These are phyloP conservation scores for Tiliacea citrago DNA, from an alignment of 2,888 invertebrate genomes.

Conservation along the genomic window DNA sequence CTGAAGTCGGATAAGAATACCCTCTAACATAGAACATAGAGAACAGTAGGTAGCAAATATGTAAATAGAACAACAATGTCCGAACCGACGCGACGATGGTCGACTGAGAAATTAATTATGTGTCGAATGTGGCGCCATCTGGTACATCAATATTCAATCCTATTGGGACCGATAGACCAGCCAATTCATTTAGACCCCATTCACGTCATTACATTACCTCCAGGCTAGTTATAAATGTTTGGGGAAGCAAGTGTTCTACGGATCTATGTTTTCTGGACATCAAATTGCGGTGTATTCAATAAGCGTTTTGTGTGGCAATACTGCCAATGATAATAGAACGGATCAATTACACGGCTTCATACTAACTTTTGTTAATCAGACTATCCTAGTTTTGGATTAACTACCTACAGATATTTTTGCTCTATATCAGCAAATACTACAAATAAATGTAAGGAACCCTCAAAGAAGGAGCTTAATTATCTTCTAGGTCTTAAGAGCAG, in stretches of 20 bases:
- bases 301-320: conserved; percentile 63
- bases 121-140: conserved; percentile 86
- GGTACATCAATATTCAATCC: conserved; percentile 89
- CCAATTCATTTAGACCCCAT: conserved; percentile 70
- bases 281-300: conserved; percentile 62
- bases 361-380: conserved; percentile 41
- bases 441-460: not conserved
- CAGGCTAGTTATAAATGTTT: conserved; percentile 38
- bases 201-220: conserved; percentile 65
- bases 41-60: conserved; percentile 45
- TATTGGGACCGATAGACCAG: conserved; percentile 79
- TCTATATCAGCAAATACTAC: not conserved
- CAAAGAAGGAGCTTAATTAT: not conserved
- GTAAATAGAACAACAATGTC: conserved; percentile 65
- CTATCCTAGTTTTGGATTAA: not conserved
- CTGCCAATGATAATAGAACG: conserved; percentile 49
- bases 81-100: conserved; percentile 70
- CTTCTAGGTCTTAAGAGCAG: too few relatives aligned
- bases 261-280: conserved; percentile 55
- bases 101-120: conserved; percentile 87
- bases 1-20: too few relatives aligned
- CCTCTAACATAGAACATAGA: too few relatives aligned
- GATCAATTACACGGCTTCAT: conserved; percentile 58
- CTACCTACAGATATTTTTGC: not conserved
- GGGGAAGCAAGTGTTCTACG: conserved; percentile 41